phyloP scores from a whole-genome alignment of 2,888 invertebrate genomes.

The Eupithecia pulchellata region DNA sequence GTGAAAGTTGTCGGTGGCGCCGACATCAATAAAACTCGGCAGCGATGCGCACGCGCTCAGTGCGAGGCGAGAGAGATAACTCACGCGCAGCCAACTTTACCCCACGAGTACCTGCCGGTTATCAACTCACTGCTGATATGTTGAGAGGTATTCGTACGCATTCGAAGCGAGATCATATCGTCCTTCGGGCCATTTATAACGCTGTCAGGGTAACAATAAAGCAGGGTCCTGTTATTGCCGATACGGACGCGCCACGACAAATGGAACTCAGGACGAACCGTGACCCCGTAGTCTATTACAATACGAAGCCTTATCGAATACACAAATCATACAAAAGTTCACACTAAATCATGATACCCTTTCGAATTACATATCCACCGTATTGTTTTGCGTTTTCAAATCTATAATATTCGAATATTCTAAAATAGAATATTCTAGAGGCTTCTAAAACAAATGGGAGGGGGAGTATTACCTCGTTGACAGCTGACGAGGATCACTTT shows the following conservation, averaged over 20 bases:
- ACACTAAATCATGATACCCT: slow-evolving; percentile 52
- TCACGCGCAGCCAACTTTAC: slow-evolving; percentile 63
- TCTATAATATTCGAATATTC: background rate
- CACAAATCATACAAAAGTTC: slow-evolving; percentile 57
- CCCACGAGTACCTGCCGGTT: slow-evolving; percentile 54
- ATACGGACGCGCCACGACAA: slow-evolving; percentile 63
- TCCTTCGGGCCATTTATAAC: slow-evolving; percentile 70
- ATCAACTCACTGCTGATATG: slow-evolving; percentile 69
- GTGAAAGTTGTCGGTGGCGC: slow-evolving; percentile 83
- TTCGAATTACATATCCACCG: slow-evolving; percentile 13
- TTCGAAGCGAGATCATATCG: slow-evolving; percentile 65
- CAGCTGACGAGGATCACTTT: slow-evolving; percentile 65
- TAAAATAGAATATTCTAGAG: background rate
- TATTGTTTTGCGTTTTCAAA: slow-evolving; percentile 6
- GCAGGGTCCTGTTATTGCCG: slow-evolving; percentile 71
- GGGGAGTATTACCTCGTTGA: slow-evolving; percentile 57
- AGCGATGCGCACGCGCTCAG: slow-evolving; percentile 66
- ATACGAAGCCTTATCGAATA: slow-evolving; percentile 57
- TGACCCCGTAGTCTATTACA: slow-evolving; percentile 65
- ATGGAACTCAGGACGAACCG: slow-evolving; percentile 69
- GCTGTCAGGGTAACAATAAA: slow-evolving; percentile 77
- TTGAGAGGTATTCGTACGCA: slow-evolving; percentile 56
- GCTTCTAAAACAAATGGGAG: slow-evolving; percentile 23
- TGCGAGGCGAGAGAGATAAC: slow-evolving; percentile 56
- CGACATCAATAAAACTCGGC: slow-evolving; percentile 80